Conservation (phyloP, 2,113 vertebrate species). For the human (Homo sapiens) region DNA sequence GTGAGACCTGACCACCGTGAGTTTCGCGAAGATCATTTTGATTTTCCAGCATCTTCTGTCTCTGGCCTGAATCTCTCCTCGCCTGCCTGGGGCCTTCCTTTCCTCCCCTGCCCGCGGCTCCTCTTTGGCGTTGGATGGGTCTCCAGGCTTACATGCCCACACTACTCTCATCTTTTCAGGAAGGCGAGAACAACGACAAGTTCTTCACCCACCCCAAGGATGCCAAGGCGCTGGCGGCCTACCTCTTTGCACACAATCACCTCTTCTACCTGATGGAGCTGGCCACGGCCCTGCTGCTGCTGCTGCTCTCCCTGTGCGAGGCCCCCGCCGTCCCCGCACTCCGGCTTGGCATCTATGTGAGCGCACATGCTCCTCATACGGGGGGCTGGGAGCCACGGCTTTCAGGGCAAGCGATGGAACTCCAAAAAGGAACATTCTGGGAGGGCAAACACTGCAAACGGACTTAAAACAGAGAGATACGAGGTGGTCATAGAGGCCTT, state of each 20-base stretch:
- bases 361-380: constrained; percentile 60
- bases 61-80: neutral
- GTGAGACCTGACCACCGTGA: neutral
- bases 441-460: accelerated
- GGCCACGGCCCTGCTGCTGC: constrained; percentile 91
- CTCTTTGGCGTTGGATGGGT: accelerated
- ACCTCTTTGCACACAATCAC: constrained; percentile 98
- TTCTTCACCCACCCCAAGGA: constrained; percentile 98
- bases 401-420: too few relatives aligned
- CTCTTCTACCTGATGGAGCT: constrained; percentile 99
- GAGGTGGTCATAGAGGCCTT: neutral
- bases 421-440: neutral
- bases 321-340: constrained; percentile 95
- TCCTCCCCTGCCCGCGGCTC: accelerated
- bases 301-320: constrained; percentile 96
- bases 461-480: neutral
- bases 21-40: accelerated
- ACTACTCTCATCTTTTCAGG: constrained; percentile 81
- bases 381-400: accelerated
- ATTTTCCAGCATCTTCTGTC: neutral
- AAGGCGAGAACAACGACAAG: constrained; percentile 99
- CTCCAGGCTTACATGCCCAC: accelerated
- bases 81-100: accelerated
- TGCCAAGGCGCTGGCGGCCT: constrained; percentile 93
- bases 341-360: constrained; percentile 94